phyloP scores from a whole-genome alignment of 2,113 vertebrate genomes.

The Epinephelus cyanopodus region DNA sequence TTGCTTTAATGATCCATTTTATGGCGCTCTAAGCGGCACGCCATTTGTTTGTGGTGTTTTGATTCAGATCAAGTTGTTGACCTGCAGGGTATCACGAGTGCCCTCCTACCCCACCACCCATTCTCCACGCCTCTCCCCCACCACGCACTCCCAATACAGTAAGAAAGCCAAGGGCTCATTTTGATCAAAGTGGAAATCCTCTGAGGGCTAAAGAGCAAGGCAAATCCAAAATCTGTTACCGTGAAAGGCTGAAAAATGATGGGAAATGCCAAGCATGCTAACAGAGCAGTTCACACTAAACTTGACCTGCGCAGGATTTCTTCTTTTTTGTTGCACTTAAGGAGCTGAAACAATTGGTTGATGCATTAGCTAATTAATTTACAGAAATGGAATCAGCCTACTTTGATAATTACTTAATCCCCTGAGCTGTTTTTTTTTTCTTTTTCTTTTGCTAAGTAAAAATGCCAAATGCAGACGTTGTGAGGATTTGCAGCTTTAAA shows the following conservation, averaged over 20 bases:
- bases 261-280: background rate
- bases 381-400: background rate
- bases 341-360: background rate
- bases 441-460: background rate
- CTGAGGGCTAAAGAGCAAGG: conserved; percentile 29
- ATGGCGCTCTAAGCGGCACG: background rate
- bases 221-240: conserved; percentile 32
- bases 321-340: background rate
- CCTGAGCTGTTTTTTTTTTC: too few species aligned
- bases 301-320: background rate
- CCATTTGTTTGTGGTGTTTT: conserved; percentile 5
- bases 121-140: conserved; percentile 15
- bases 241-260: conserved; percentile 25
- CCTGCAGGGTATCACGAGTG: background rate
- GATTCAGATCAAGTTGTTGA: conserved; percentile 13
- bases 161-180: conserved; percentile 23
- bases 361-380: background rate
- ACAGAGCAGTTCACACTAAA: background rate
- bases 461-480: background rate
- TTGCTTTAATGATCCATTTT: conserved; percentile 34
- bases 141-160: background rate
- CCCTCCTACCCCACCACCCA: background rate
- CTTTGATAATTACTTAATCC: background rate
- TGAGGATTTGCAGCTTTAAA: too few species aligned
- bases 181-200: conserved; percentile 42